Evolutionary conservation across 1,140 invertebrate genomes (phyloP).

Genomic region (Caenorhabditis latens): DNA sequence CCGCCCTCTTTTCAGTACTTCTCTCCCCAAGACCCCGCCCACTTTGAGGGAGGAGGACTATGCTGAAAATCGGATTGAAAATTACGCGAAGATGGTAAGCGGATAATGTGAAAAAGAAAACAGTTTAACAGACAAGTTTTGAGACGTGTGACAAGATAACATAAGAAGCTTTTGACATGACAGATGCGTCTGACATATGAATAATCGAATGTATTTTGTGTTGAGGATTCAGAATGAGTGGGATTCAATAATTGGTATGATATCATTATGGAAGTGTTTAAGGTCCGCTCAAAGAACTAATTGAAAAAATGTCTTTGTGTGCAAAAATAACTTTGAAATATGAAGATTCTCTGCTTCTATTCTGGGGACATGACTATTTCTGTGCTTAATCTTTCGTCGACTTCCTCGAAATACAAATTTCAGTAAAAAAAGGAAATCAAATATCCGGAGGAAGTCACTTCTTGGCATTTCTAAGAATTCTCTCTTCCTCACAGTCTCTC

Average conservation of each 20-base stretch:
- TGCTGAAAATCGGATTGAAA: neutral
- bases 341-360: too few relatives aligned
- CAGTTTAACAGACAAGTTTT: neutral
- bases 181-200: constrained; percentile 25
- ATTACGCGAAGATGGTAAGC: neutral
- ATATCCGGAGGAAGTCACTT: neutral
- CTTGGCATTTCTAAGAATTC: constrained; percentile 22
- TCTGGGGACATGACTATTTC: neutral
- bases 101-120: constrained; percentile 6
- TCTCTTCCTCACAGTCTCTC: neutral
- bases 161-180: constrained; percentile 17
- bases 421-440: constrained; percentile 1
- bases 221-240: neutral
- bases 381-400: neutral
- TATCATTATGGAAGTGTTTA: neutral
- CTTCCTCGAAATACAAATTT: neutral
- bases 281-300: neutral
- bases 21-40: neutral
- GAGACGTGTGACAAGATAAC: neutral
- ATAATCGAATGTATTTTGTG: neutral
- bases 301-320: too few relatives aligned
- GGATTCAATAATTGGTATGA: neutral
- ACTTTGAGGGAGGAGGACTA: neutral
- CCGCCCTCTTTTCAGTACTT: constrained; percentile 29
- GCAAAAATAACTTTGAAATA: too few relatives aligned